Percentiles rank a stretch among this genome's conserved stretches.
These are phyloP conservation scores for Trypoxylus dichotomus DNA, from an alignment of 1,140 invertebrate genomes.

Conservation along the genomic window DNA sequence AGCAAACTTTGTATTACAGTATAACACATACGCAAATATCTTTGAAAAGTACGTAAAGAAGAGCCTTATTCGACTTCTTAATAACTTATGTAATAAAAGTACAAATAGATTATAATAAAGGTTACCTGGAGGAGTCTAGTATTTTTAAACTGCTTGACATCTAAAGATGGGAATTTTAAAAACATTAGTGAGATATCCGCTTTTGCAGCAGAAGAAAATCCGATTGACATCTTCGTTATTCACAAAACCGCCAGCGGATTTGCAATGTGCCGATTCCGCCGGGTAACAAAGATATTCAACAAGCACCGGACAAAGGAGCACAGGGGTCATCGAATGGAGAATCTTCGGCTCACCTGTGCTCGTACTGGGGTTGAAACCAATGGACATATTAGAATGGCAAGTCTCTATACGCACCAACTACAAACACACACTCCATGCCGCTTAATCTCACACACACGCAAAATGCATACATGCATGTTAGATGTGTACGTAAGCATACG, in stretches of 20 bases:
- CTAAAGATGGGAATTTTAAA: background rate
- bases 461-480: conserved; percentile 13
- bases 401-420: background rate
- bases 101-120: background rate
- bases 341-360: conserved; percentile 12
- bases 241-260: background rate
- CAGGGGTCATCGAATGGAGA: conserved; percentile 10
- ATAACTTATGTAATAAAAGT: too few species aligned
- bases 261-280: background rate
- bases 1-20: too few species aligned
- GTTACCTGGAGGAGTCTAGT: background rate
- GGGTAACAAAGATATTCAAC: conserved; percentile 8
- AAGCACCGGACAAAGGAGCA: background rate
- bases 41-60: too few species aligned
- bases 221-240: background rate
- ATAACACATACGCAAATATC: too few species aligned
- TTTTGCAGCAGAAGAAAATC: background rate
- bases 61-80: too few species aligned
- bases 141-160: background rate
- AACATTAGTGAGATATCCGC: background rate
- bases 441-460: background rate
- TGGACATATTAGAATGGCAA: conserved; percentile 14
- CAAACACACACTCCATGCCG: background rate
- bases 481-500: conserved; percentile 12
- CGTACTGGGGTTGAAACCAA: background rate